phyloP scores from a whole-genome alignment of 1,140 invertebrate species.

The Sarcophaga bullata region DNA sequence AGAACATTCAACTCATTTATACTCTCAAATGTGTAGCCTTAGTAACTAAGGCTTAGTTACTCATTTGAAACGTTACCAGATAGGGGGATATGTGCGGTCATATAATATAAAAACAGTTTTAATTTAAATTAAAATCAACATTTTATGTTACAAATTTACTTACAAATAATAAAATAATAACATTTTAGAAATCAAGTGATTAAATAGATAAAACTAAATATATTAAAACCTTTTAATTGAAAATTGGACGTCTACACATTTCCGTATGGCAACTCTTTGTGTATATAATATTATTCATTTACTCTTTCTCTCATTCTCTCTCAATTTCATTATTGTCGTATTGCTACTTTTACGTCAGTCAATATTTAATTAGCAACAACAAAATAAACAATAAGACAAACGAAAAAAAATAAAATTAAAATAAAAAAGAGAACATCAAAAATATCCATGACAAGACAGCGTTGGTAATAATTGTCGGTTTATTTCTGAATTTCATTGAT shows the following conservation, averaged over 20 bases:
- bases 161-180: no score
- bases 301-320: not conserved
- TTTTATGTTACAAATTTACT: no score
- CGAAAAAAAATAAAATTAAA: no score
- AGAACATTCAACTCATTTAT: not conserved
- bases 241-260: no score
- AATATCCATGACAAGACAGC: not conserved
- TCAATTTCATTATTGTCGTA: not conserved
- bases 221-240: no score
- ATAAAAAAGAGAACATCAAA: not conserved
- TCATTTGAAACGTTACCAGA: not conserved
- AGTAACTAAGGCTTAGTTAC: not conserved
- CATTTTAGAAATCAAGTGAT: no score
- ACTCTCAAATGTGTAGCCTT: not conserved
- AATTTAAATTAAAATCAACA: no score
- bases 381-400: not conserved
- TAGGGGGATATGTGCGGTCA: not conserved
- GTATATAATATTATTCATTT: no score
- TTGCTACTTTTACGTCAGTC: not conserved
- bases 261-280: not conserved
- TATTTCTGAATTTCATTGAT: slow-evolving; percentile 6
- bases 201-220: no score
- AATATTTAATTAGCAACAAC: not conserved
- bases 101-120: no score
- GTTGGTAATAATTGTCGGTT: not conserved